Conservation (phyloP, 2,797 vertebrate genomes). For the Natrix natrix region DNA sequence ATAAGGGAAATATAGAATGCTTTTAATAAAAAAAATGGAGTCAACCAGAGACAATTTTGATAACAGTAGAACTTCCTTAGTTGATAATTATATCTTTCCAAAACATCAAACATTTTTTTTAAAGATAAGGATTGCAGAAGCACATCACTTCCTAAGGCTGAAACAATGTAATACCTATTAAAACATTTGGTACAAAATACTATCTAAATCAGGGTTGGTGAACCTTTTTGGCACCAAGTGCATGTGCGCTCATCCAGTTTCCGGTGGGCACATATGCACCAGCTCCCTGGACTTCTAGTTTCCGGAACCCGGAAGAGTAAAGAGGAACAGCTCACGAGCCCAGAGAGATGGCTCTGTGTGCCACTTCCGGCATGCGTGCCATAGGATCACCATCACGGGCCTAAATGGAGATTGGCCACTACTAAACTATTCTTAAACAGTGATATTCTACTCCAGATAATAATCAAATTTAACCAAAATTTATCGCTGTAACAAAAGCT, state of each 20-base stretch:
- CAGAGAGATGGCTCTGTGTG: no score
- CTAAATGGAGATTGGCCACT: background rate
- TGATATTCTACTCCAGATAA: background rate
- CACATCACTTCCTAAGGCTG: slow-evolving; percentile 1
- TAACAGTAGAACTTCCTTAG: background rate
- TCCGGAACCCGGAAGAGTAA: no score
- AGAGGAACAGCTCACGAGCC: no score
- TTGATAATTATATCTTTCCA: background rate
- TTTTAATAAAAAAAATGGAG: background rate
- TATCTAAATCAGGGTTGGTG: background rate
- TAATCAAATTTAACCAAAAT: background rate
- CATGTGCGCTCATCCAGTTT: no score
- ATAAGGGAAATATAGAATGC: background rate
- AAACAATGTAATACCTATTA: background rate
- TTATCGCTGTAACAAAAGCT: background rate
- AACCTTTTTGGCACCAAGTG: no score
- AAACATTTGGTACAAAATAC: background rate
- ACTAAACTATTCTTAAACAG: background rate
- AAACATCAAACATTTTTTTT: background rate
- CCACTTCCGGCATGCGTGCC: no score
- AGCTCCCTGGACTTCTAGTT: no score
- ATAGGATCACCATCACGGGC: background rate
- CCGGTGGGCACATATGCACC: no score
- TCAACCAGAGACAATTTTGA: background rate
- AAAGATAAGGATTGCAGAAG: slow-evolving; percentile 13